Evolutionary conservation across 2,113 vertebrate genomes (phyloP), one percentile per base, ranked within the genome.

Genomic region (Prolemur simus): DNA sequence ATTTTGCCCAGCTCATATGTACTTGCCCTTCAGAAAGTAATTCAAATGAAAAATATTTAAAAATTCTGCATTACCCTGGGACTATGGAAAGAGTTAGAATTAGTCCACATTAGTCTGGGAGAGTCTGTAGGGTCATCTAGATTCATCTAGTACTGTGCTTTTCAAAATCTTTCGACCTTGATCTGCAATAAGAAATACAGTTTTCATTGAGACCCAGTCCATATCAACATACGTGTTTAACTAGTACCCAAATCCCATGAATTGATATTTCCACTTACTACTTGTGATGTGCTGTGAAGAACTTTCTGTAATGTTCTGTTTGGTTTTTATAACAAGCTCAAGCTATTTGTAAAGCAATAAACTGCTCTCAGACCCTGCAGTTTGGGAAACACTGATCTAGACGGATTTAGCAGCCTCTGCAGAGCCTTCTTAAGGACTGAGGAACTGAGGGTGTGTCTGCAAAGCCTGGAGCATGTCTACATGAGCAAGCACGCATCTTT

Each of bases 1-100:
- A 94, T 58, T 88, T 87, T 73, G 34, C 54, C 52, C 77, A 85
- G 52, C 49, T 92, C 32, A 82, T 3, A 77, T 90, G 29, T 84
- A 68, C 39, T 90, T 96, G 76, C 52, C 56, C 39, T 92, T 76
- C 85, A 52, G 69, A 92, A 89, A 87, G 82, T 86, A 95, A 94
- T 91, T 82, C 12, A 63, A 68, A 82, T 42, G 84, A 60, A 97
- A 89, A 94, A 45, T 60, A 54, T 37, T 96, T 64, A 20, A 34
- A 94, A 92, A 88, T 71, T 60, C 54, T 58, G 27, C 29, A 2
- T 94, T 54, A 56, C 73, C 49, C 71, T 63, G n/a, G 39, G 21
- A 45, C 37, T 78, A 18, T 56, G 23, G 63, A 74, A 49, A 77
- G 83, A 86, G 64, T 92, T 66, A 45, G 87, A 81, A 91, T 87